Evolutionary conservation across 2,113 vertebrate species (phyloP).

Genomic region (Ranitomeya imitator): DNA sequence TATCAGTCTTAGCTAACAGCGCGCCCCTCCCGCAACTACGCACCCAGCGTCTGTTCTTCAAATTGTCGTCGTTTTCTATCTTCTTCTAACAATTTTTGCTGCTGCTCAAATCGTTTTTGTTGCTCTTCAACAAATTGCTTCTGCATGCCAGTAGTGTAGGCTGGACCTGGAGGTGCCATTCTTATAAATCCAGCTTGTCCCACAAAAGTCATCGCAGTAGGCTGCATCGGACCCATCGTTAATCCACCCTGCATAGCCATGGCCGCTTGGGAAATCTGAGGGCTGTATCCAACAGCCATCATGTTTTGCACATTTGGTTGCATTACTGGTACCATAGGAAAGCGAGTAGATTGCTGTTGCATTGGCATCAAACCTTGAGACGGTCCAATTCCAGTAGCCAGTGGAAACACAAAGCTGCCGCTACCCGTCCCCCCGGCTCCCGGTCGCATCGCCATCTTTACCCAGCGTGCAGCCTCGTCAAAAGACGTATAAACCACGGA

Average conservation of each 20-base stretch:
- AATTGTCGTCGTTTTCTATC: slow-evolving; percentile 96
- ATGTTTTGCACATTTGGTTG: slow-evolving; percentile 93
- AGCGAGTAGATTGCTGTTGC: slow-evolving; percentile 83
- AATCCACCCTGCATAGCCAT: slow-evolving; percentile 91
- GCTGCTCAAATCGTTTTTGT: slow-evolving; percentile 92
- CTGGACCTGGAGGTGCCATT: slow-evolving; percentile 84
- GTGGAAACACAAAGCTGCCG: slow-evolving; percentile 97
- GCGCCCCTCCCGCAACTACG: no score
- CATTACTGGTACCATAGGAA: slow-evolving; percentile 93
- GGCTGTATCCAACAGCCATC: slow-evolving; percentile 94
- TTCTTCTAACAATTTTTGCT: slow-evolving; percentile 95
- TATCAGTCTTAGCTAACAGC: no score
- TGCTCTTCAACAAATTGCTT: slow-evolving; percentile 98
- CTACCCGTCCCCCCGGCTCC: no score
- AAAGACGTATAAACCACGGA: no score
- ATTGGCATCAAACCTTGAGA: slow-evolving; percentile 92
- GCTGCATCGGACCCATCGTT: slow-evolving; percentile 84
- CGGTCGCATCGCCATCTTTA: no score
- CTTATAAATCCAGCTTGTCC: slow-evolving; percentile 88
- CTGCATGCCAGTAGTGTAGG: slow-evolving; percentile 89
- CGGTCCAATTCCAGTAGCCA: slow-evolving; percentile 84
- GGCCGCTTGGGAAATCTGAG: slow-evolving; percentile 87
- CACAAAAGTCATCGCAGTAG: slow-evolving; percentile 86
- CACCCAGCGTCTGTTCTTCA: slow-evolving; percentile 98
- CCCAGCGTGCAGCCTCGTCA: no score